Evolutionary conservation across 92 coral and sea anemone genomes (phyloP).

Genomic region (Zoanthus gigantus): DNA sequence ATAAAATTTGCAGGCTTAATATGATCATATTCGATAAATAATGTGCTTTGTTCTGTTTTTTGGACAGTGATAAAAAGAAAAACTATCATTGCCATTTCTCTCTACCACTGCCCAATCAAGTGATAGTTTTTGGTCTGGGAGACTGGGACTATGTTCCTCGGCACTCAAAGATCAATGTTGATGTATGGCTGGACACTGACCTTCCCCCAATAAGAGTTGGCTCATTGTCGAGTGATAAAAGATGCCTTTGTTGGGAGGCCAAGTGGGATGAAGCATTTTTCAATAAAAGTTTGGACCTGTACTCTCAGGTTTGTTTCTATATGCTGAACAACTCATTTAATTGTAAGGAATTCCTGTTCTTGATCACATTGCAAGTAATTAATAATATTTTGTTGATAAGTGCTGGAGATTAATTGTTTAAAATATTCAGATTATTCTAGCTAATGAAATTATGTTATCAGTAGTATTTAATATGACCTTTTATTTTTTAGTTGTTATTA

Average conservation of each 20-base stretch:
- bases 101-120: slow-evolving; percentile 88
- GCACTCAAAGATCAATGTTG: slow-evolving; percentile 62
- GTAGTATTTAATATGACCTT: no score
- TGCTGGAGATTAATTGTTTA: no score
- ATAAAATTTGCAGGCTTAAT: not conserved
- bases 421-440: no score
- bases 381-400: no score
- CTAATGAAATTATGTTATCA: no score
- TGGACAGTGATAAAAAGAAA: slow-evolving; percentile 63
- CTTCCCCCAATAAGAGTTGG: slow-evolving; percentile 80
- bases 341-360: no score
- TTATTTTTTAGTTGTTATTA: no score
- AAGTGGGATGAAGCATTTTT: slow-evolving; percentile 77
- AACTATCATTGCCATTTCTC: slow-evolving; percentile 83
- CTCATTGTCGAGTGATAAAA: slow-evolving; percentile 59
- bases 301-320: slow-evolving; percentile 70
- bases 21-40: not conserved
- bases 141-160: slow-evolving; percentile 72
- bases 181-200: slow-evolving; percentile 79
- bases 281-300: slow-evolving; percentile 65
- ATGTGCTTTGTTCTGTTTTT: not conserved
- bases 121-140: slow-evolving; percentile 86
- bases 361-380: no score
- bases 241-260: slow-evolving; percentile 79
- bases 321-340: no score